Conservation (phyloP, 2,888 invertebrate genomes). For the Ceraclea dissimilis region DNA sequence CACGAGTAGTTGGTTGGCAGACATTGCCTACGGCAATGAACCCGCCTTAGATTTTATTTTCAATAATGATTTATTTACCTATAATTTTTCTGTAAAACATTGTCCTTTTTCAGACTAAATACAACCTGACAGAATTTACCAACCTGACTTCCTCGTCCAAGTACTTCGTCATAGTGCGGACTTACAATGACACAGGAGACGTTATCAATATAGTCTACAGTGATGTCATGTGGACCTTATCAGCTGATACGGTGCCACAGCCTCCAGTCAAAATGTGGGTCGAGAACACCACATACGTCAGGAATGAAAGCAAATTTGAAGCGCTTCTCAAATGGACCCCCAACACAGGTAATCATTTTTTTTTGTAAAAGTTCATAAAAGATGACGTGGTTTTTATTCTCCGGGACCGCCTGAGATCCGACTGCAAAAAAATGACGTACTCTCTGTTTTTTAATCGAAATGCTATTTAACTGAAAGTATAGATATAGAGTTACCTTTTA, state of each 20-base stretch:
- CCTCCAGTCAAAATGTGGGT: slow-evolving; percentile 5
- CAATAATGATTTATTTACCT: too few species aligned
- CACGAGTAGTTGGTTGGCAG: too few species aligned
- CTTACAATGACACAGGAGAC: slow-evolving; percentile 8
- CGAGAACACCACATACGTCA: neutral
- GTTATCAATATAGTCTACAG: slow-evolving; percentile 3
- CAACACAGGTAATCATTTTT: slow-evolving; percentile 11
- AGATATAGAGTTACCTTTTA: too few species aligned
- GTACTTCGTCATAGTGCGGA: slow-evolving; percentile 11
- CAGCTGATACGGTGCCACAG: slow-evolving; percentile 1
- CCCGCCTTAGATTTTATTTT: too few species aligned
- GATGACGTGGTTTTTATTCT: too few species aligned
- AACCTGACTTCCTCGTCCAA: neutral
- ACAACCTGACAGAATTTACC: neutral
- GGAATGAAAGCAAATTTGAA: neutral
- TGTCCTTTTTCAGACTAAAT: neutral
- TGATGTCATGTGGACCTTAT: slow-evolving; percentile 5
- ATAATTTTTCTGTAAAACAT: too few species aligned
- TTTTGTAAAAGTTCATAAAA: neutral
- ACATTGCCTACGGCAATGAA: too few species aligned
- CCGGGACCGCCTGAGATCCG: too few species aligned
- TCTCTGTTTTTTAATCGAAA: too few species aligned
- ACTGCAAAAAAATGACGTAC: too few species aligned
- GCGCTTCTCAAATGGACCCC: slow-evolving; percentile 14
- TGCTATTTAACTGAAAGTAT: too few species aligned